Evolutionary conservation across 2,888 invertebrate species (phyloP), one percentile per base, ranked within the genome.

Genomic region (Ophion slaviceki): DNA sequence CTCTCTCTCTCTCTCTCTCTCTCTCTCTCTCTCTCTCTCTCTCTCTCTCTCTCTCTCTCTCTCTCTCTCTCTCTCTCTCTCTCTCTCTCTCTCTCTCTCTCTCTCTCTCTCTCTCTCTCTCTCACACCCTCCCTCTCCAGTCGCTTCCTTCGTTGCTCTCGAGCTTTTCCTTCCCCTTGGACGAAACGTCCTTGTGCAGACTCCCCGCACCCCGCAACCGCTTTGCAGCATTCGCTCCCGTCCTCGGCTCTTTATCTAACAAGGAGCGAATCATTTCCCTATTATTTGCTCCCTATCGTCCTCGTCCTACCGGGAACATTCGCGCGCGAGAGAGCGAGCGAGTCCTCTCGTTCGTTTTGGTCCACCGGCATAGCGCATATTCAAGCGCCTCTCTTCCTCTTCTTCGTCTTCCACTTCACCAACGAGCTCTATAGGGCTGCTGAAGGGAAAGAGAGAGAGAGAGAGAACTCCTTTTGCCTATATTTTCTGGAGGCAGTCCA

Each of bases 251-350:
- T 94, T 94, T 93, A 93, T 94, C 93, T 93, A 93, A 93, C 93
- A 93, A 93, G 93, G 93, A 94, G 93, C 93, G 93, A 93, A 94
- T 94, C 93, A 94, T 94, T 94, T 94, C 93, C 93, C 93, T 93
- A 93, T 94, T 93, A 94, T 93, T 93, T 93, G 92, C 93, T 93
- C 92, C 92, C 93, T 93, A 93, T 93, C 93, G 91, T 87, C 87
- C 53, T 76, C 77, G 87, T 80, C 80, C 80, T 71, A 67, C 53
- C 53, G 72, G 47, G 76, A 79, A 67, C 83, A 79, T 74, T 78
- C 64, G 67, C 83, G 36, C 45, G 40, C 36, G 78, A 47, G 88
- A 71, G 85, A 82, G 62, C n/a, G 53, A 67, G 66, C 2, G 66
- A 57, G 88, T 90, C 89, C 90, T 91, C 90, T 89, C 88, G 88